phyloP scores from a whole-genome alignment of 2,888 invertebrate genomes.

The Toxonevra muliebris region DNA sequence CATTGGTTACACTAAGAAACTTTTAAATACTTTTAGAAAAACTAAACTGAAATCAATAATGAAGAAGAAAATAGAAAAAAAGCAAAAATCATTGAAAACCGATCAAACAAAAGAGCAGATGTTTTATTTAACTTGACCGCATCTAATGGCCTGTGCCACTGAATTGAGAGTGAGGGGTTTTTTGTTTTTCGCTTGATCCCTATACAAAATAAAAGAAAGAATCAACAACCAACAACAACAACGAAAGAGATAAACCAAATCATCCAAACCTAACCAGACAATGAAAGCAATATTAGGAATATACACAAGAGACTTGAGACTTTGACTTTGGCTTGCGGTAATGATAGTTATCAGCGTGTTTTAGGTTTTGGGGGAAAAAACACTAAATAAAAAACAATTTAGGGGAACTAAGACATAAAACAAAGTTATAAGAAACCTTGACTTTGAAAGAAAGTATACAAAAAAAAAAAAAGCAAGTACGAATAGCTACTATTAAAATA shows the following conservation, averaged over 20 bases:
- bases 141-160: conserved; percentile 64
- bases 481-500: too few relatives aligned
- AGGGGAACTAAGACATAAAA: too few relatives aligned
- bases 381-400: too few relatives aligned
- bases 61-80: conserved; percentile 16
- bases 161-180: conserved; percentile 42
- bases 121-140: conserved; percentile 57
- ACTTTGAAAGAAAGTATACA: too few relatives aligned
- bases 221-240: conserved; percentile 4
- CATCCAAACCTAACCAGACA: too few relatives aligned
- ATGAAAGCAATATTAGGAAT: too few relatives aligned
- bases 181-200: conserved; percentile 15
- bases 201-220: neutral
- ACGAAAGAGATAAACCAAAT: neutral
- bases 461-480: too few relatives aligned
- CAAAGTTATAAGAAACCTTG: too few relatives aligned
- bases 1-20: neutral
- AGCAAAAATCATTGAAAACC: conserved; percentile 11
- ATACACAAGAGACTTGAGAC: too few relatives aligned
- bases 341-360: conserved; percentile 55
- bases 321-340: conserved; percentile 45
- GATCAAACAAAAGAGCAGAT: conserved; percentile 48
- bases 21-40: neutral
- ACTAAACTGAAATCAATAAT: conserved; percentile 1
- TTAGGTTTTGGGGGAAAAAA: conserved; percentile 11